Evolutionary conservation across 2,888 invertebrate species (phyloP), one percentile per base, ranked within the genome.

Genomic region (Glyphotaelius pellucidus): DNA sequence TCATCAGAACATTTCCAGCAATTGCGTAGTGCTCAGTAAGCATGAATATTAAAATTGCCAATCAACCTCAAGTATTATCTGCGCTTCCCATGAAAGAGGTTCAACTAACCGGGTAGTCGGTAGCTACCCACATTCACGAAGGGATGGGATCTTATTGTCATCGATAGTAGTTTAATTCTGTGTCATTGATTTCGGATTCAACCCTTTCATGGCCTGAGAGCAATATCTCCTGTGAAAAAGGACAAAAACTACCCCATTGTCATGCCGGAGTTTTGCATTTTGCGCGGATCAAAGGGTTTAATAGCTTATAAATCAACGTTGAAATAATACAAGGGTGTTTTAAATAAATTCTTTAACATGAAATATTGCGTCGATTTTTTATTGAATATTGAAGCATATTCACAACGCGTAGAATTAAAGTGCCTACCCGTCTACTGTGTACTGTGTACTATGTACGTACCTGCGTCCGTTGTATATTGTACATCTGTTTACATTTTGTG

Each of bases 261-360:
- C 67, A 30, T 85, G 84, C 90, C 90, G 92, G 84, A 91, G 79
- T 92, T 93, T 92, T 93, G 93, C 93, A 92, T 93, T 93, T 93
- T 90, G 92, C 88, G 67, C 90, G 81, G 90, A 90, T 91, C 91
- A 92, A 93, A 93, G 90, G 93, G 93, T 91, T 93, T 93, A 93
- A 93, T 93, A 93, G 93, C 93, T 93, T 93, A 93, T 93, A 93
- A 93, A 93, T 93, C 93, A 93, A 93, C 88, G 91, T 90, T 91
- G 93, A 93, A 92, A 93, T 93, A 93, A 93, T 92, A 89, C 90
- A 93, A 92, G 93, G 93, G 92, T 90, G 93, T 91, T 93, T 91
- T 90, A 89, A 93, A 91, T 91, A 90, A 91, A 91, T 92, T 89
- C 87, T 87, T 67, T 81, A 89, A 90, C 86, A 85, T 92, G 90